Evolutionary conservation across 2,888 invertebrate species (phyloP).

Genomic region (Rhodophaea formosa): DNA sequence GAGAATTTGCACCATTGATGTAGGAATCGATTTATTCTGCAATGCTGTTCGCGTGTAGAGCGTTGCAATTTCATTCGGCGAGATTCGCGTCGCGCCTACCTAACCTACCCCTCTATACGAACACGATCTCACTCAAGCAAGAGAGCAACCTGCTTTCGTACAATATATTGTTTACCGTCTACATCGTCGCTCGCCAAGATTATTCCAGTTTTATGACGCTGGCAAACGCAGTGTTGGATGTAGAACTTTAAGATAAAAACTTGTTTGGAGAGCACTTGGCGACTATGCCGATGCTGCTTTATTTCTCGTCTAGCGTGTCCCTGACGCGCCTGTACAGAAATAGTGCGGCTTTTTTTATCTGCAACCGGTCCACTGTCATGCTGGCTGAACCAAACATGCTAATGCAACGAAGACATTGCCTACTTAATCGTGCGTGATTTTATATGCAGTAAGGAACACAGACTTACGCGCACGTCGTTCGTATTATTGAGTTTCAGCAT

Average conservation of each 20-base stretch:
- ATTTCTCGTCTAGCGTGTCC: constrained; percentile 45
- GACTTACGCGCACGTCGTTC: too few species aligned
- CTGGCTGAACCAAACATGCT: constrained; percentile 18
- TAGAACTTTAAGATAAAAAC: constrained; percentile 33
- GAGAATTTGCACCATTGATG: background rate
- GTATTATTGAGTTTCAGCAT: background rate
- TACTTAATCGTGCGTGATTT: background rate
- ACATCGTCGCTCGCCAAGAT: background rate
- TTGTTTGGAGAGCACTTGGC: constrained; percentile 42
- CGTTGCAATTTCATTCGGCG: background rate
- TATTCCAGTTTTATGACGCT: constrained; percentile 5
- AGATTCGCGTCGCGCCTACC: background rate
- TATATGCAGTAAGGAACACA: background rate
- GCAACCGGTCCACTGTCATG: constrained; percentile 26
- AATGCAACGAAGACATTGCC: background rate
- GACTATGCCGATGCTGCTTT: constrained; percentile 38
- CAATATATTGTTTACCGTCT: constrained; percentile 4
- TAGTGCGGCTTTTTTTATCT: constrained; percentile 38
- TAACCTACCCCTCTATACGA: too few species aligned
- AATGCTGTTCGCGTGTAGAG: background rate
- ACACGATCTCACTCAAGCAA: background rate
- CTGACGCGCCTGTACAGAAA: constrained; percentile 43
- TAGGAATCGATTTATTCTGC: constrained; percentile 12
- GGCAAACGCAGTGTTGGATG: constrained; percentile 24
- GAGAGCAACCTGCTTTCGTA: background rate